These are phyloP conservation scores for Linhomoeus sp. DNA, from an alignment of 2,888 invertebrate genomes.

Conservation along the genomic window DNA sequence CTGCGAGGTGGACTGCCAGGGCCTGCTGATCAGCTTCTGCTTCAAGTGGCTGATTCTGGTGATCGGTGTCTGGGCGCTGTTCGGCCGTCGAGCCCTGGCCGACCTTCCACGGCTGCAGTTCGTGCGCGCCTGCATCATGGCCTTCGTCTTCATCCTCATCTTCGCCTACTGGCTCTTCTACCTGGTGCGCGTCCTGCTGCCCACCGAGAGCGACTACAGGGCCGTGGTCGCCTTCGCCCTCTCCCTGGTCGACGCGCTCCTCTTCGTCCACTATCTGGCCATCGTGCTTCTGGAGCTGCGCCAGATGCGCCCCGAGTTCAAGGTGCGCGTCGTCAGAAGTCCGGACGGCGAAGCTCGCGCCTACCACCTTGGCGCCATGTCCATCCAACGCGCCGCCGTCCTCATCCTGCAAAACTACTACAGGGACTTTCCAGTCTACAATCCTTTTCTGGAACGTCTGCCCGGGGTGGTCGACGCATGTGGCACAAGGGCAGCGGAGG, in stretches of 20 bases:
- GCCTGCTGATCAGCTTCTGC: slow-evolving; percentile 55
- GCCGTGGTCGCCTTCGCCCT: slow-evolving; percentile 71
- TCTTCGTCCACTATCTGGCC: slow-evolving; percentile 77
- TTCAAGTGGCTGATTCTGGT: slow-evolving; percentile 72
- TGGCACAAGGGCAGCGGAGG: no score
- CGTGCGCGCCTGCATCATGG: slow-evolving; percentile 66
- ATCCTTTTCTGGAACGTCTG: slow-evolving; percentile 77
- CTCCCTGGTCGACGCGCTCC: slow-evolving; percentile 71
- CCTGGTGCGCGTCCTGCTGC: slow-evolving; percentile 51
- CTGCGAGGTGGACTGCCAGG: slow-evolving; percentile 73
- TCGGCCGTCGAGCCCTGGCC: slow-evolving; percentile 53
- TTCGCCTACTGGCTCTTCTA: slow-evolving; percentile 98
- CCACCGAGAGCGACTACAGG: slow-evolving; percentile 15
- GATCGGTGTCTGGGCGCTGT: slow-evolving; percentile 77
- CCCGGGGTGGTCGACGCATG: slow-evolving; percentile 33
- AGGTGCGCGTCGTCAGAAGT: slow-evolving; percentile 53
- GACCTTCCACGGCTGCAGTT: slow-evolving; percentile 76
- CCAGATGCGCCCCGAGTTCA: slow-evolving; percentile 65
- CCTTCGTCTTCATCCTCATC: slow-evolving; percentile 67
- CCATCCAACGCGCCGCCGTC: slow-evolving; percentile 82
- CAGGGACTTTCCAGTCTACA: slow-evolving; percentile 83
- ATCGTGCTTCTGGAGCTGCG: slow-evolving; percentile 78
- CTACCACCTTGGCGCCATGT: slow-evolving; percentile 55
- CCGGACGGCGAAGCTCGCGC: slow-evolving; percentile 81
- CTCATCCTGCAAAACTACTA: slow-evolving; percentile 73